Percentiles rank a stretch among this genome's conserved stretches.
Conservation (phyloP, 2,797 vertebrate species). For the Thalassophryne amazonica region DNA sequence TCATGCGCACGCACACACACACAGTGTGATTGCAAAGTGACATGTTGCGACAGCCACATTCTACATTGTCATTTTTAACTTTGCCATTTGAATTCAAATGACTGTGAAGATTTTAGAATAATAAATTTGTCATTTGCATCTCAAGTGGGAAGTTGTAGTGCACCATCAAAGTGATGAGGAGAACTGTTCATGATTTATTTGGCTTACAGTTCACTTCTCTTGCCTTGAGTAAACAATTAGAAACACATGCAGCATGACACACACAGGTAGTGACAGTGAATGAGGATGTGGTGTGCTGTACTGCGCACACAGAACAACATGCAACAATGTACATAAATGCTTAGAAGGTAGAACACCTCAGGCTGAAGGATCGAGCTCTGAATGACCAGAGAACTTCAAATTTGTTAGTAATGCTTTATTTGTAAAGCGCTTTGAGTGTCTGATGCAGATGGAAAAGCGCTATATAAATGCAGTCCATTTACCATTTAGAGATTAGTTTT, state of each 20-base stretch:
- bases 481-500: too few relatives aligned
- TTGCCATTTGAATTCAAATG: constrained; percentile 12
- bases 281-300: not conserved
- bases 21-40: not conserved
- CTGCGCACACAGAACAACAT: not conserved
- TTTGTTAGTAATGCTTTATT: too few relatives aligned
- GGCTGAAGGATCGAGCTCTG: too few relatives aligned
- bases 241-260: not conserved
- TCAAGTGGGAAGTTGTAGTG: constrained; percentile 6
- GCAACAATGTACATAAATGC: not conserved
- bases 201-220: constrained; percentile 4
- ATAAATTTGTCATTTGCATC: constrained; percentile 4
- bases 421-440: too few relatives aligned
- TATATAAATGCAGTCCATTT: too few relatives aligned
- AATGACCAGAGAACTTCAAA: too few relatives aligned
- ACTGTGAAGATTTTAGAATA: not conserved
- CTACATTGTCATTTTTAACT: constrained; percentile 11
- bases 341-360: not conserved
- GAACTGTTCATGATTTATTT: constrained; percentile 25
- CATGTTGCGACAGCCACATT: not conserved
- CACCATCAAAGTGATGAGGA: constrained; percentile 16
- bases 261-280: not conserved
- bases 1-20: not conserved
- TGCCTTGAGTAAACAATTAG: constrained; percentile 32
- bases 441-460: too few relatives aligned